A percentile compares a stretch with the other conserved stretches of the same genome.
These are phyloP conservation scores for Ophion slaviceki DNA, from an alignment of 2,888 invertebrate genomes.

Conservation along the genomic window DNA sequence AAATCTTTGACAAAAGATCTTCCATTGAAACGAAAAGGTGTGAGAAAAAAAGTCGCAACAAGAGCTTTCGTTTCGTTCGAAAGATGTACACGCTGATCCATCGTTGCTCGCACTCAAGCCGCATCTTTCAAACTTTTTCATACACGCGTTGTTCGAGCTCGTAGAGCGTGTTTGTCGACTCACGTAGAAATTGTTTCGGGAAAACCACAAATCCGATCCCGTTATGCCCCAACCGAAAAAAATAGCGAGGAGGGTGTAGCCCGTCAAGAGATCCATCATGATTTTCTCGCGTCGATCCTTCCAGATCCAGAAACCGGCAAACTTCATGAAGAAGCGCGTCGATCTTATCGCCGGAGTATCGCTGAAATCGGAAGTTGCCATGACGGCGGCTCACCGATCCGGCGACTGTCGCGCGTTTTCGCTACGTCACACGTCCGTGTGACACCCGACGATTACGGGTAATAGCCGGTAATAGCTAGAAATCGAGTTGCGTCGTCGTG, in stretches of 20 bases:
- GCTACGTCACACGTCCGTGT: neutral
- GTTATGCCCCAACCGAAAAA: slow-evolving; percentile 46
- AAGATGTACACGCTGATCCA: no score
- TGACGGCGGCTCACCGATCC: slow-evolving; percentile 8
- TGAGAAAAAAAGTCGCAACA: no score
- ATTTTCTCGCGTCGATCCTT: slow-evolving; percentile 40
- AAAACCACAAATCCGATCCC: slow-evolving; percentile 54
- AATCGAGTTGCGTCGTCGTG: neutral
- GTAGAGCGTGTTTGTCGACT: slow-evolving; percentile 35
- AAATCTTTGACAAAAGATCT: no score
- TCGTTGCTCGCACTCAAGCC: neutral
- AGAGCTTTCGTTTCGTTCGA: no score
- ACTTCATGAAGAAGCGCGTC: slow-evolving; percentile 64
- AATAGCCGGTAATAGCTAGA: slow-evolving; percentile 33
- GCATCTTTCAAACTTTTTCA: no score
- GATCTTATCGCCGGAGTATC: slow-evolving; percentile 57
- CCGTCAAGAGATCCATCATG: slow-evolving; percentile 45
- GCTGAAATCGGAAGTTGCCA: slow-evolving; percentile 37
- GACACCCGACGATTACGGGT: slow-evolving; percentile 44
- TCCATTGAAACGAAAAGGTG: no score
- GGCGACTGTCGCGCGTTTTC: slow-evolving; percentile 22
- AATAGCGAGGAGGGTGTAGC: slow-evolving; percentile 59
- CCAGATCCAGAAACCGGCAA: slow-evolving; percentile 67
- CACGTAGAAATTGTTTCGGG: slow-evolving; percentile 64
- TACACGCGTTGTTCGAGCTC: neutral